Base-by-base conservation (phyloP, 2,888 invertebrate species). In the Ophraella communa region DNA sequence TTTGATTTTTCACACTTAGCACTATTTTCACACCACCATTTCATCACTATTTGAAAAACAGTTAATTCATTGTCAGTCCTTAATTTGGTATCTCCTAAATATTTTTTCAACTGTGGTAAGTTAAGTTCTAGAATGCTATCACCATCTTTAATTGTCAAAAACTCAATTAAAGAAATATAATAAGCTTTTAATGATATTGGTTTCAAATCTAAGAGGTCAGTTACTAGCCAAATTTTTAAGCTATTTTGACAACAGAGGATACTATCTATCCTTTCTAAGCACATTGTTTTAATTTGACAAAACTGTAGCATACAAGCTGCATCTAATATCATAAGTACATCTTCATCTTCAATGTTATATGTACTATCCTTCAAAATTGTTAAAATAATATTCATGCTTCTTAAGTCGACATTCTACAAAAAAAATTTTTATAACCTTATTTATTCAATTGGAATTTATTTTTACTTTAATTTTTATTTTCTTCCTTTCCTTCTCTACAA, bases 231-330 rank as follows among this genome's bases (percentile, higher is more conserved):
- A 58, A 80, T 73, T 67, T 77, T 75, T 33, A 82, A 54, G 64
- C 80, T 80, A 66, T 78, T 79, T n/a, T 68, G 56, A 8, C 74
- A 67, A 10, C 67, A 69, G 21, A 81, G 54, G 11, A 70, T 57
- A 57, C 74, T 66, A 10, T 65, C 70, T 3, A 81, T 55, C 68
- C 66, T 69, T n/a, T 73, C 58, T 11, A 76, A 72, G 65, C 74
- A 81, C 35, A 72, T 73, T 51, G 64, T 54, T 69, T 76, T 77
- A 21, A 84, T 75, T 10, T 73, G 56, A 0, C 75, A 72, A 67
- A 85, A 83, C 70, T 84, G 83, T 44, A 84, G 73, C 79, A 83
- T 82, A 64, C 79, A 78, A 14, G 82, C 77, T 1, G 81, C 77
- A 68, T 82, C 77, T 23, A 84, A 71, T 14, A 82, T 77, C 39